Percentiles rank a stretch among this genome's conserved stretches.
Evolutionary conservation across 2,797 vertebrate genomes (phyloP).

Genomic region (Helostoma temminkii): DNA sequence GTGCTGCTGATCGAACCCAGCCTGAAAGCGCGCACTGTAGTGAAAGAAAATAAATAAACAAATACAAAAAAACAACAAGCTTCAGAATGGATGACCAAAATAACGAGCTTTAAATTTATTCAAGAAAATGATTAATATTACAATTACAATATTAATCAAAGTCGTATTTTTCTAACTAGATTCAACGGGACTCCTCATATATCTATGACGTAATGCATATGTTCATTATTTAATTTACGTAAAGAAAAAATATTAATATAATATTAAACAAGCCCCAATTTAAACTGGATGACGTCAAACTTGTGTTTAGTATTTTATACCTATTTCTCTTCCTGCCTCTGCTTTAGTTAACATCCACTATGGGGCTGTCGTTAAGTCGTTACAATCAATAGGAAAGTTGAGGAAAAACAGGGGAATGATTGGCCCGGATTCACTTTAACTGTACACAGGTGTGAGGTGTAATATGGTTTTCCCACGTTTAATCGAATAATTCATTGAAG

Average conservation of each 20-base stretch:
- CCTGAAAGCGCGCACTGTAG: not conserved
- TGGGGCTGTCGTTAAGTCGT: conserved; percentile 56
- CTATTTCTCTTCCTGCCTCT: too few species aligned
- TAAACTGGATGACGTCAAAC: conserved; percentile 5
- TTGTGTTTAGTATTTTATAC: conserved; percentile 12
- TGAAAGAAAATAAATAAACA: not conserved
- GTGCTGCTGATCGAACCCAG: conserved; percentile 2
- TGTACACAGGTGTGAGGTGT: not conserved
- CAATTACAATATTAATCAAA: conserved; percentile 1
- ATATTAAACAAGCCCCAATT: too few species aligned
- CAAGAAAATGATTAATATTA: not conserved
- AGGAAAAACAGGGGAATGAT: not conserved
- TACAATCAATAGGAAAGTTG: conserved; percentile 45
- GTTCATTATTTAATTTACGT: not conserved
- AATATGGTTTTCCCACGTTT: not conserved
- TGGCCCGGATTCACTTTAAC: not conserved
- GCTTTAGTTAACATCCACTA: conserved; percentile 40
- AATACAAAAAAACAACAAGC: not conserved
- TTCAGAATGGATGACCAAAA: not conserved
- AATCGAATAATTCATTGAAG: not conserved
- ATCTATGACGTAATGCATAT: not conserved
- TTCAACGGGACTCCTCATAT: not conserved
- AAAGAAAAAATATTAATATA: not conserved
- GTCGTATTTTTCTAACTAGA: not conserved
- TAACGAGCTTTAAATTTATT: too few species aligned